Base-by-base conservation (phyloP, 2,888 invertebrate species). In the Tetragnatha montana region DNA sequence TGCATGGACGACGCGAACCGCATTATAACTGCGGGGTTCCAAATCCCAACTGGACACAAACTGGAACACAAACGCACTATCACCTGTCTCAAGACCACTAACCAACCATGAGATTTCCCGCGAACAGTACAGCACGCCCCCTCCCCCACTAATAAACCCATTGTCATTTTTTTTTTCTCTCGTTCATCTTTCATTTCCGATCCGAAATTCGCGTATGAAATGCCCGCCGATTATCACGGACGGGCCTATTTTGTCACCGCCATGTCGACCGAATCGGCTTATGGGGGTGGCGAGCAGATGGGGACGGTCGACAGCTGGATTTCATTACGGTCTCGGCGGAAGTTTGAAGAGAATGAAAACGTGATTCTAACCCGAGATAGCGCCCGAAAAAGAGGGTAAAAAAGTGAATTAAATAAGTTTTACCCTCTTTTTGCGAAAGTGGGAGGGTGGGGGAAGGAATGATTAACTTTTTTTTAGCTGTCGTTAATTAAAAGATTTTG, bases 291-390 rank as follows among this genome's bases (percentile, higher is more conserved):
- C 6, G 69, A 17, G 69, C 10, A 49, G 69, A 14, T 47, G 83
- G 49, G 21, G 71, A n/a, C 21, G n/a, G 75, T 22, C 75, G 74
- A 75, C 87, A 81, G 81, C 87, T 87, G 87, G 87, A 74, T 87
- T 87, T 74, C 87, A 87, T 87, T 81, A 75, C 69, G 69, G 50
- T 49, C 87, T 49, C 76, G 19, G 70, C 60, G 49, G 19, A n/a
- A 47, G 75, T 49, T 49, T 47, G 49, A 75, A 47, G 47, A 49
- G 50, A 17, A 17, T 10, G 60, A 60, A 60, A 60, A 60, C 12
- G 60, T 10, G 60, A 60, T 60, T 60, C 17, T 60, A 17, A 60
- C 60, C 14, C 8, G 17, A 60, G 60, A 60, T 60, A 60, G 10
- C 60, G 12, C 49, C n/a, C n/a, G 75, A 17, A 8, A 10, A 60